A percentile compares a stretch with the other conserved stretches of the same genome.
phyloP scores from a whole-genome alignment of 2,888 invertebrate species.

The Phyllotreta cruciferae region DNA sequence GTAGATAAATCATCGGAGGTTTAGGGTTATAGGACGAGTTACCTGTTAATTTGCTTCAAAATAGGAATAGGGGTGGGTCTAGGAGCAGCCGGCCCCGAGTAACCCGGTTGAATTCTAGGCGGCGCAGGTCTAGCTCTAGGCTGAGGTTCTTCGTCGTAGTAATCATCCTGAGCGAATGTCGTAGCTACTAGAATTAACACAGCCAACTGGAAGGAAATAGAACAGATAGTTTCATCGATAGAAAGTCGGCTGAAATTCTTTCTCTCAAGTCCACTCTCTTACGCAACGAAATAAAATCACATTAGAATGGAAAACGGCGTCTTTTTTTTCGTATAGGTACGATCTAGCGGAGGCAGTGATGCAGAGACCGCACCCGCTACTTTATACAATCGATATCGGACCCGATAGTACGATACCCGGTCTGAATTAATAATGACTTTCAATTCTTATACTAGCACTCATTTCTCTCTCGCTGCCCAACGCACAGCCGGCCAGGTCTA shows the following conservation, averaged over 20 bases:
- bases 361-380: conserved; percentile 18
- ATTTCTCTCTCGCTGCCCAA: conserved; percentile 2
- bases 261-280: not conserved
- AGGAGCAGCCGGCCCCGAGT: conserved; percentile 58
- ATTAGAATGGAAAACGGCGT: too few species aligned
- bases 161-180: conserved; percentile 64
- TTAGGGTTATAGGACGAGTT: too few species aligned
- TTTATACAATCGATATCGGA: not conserved
- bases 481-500: not conserved
- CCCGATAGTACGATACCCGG: too few species aligned
- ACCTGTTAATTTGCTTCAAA: conserved; percentile 87
- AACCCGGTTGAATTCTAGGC: conserved; percentile 57
- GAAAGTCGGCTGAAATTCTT: not conserved
- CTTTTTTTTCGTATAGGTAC: too few species aligned
- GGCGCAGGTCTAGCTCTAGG: conserved; percentile 61
- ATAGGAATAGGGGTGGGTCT: conserved; percentile 76
- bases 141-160: conserved; percentile 50
- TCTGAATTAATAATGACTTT: conserved; percentile 18
- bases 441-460: conserved; percentile 2
- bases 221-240: not conserved
- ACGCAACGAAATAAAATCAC: not conserved
- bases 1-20: conserved; percentile 1
- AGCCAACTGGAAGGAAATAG: conserved; percentile 50
- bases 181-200: conserved; percentile 57
- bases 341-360: conserved; percentile 1